These are phyloP conservation scores for Dysidea cf. avara DNA, from an alignment of 37 sponge, comb jelly and placozoan species.

Conservation along the genomic window DNA sequence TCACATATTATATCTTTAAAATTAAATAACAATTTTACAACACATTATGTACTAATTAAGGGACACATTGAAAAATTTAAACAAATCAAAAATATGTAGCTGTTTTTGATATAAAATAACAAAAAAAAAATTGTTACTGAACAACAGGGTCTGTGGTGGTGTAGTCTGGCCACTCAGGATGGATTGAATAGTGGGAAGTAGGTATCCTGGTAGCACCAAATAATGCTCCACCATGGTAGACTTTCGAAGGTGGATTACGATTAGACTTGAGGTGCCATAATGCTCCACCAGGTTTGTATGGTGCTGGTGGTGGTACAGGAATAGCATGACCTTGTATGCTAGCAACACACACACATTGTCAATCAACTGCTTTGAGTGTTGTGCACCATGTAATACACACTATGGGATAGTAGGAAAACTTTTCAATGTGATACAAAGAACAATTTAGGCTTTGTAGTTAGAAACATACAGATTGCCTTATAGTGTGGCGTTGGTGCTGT, in stretches of 20 bases:
- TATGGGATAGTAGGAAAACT: too few relatives aligned
- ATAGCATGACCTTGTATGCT: too few relatives aligned
- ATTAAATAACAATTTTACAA: background rate
- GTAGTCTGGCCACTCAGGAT: constrained; percentile 92
- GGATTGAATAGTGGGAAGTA: constrained; percentile 75
- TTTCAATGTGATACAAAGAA: too few relatives aligned
- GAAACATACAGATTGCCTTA: too few relatives aligned
- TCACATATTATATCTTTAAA: background rate
- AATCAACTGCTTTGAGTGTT: too few relatives aligned
- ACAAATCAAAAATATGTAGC: background rate
- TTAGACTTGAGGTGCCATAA: constrained; percentile 71
- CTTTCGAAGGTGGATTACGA: constrained; percentile 78
- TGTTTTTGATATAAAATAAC: too few relatives aligned
- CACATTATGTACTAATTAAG: background rate
- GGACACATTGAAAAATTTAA: background rate
- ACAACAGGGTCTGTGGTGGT: background rate
- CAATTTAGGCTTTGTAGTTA: too few relatives aligned
- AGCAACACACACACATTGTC: too few relatives aligned
- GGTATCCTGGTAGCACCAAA: constrained; percentile 65
- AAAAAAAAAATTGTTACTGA: background rate
- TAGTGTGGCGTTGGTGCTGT: too few relatives aligned
- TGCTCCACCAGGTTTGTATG: constrained; percentile 14
- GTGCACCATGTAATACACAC: too few relatives aligned
- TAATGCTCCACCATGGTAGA: constrained; percentile 76
- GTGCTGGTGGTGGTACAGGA: too few relatives aligned